These are phyloP conservation scores for Nephrotoma flavescens DNA, from an alignment of 2,888 invertebrate genomes.

Conservation along the genomic window DNA sequence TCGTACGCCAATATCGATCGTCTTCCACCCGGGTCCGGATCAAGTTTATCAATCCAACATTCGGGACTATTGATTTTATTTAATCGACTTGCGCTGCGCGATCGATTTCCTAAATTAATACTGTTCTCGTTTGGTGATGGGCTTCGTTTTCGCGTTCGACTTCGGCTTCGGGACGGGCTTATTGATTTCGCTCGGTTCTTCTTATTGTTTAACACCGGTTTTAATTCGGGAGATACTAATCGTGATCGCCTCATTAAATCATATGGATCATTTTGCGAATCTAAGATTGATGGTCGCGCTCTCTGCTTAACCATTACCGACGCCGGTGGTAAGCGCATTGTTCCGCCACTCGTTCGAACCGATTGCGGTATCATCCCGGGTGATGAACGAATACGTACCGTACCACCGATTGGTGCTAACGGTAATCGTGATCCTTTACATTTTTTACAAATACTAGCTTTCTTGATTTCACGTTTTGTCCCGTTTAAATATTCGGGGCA, in stretches of 20 bases:
- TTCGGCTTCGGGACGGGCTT: conserved; percentile 41
- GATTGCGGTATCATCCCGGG: conserved; percentile 11
- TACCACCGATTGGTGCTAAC: conserved; percentile 54
- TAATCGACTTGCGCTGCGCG: conserved; percentile 34
- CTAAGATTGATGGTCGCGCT: conserved; percentile 48
- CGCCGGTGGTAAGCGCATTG: conserved; percentile 43
- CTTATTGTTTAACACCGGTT: conserved; percentile 34
- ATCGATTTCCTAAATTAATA: conserved; percentile 30
- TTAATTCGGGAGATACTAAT: conserved; percentile 44
- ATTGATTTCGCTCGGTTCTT: conserved; percentile 41
- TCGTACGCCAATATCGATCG: conserved; percentile 70
- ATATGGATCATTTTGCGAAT: conserved; percentile 58
- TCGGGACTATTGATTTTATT: conserved; percentile 13
- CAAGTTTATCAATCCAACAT: conserved; percentile 10
- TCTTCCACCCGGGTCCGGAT: conserved; percentile 26
- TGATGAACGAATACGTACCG: conserved; percentile 38
- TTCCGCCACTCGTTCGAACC: conserved; percentile 38
- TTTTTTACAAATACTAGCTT: conserved; percentile 66
- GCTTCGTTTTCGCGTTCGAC: conserved; percentile 33
- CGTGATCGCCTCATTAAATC: conserved; percentile 69
- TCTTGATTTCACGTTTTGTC: conserved; percentile 56
- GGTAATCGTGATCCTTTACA: conserved; percentile 69
- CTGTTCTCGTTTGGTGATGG: conserved; percentile 17
- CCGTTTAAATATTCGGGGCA: conserved; percentile 68
- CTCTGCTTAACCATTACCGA: conserved; percentile 23